Conservation (phyloP, 1,140 invertebrate genomes). For the Copidosoma floridanum region DNA sequence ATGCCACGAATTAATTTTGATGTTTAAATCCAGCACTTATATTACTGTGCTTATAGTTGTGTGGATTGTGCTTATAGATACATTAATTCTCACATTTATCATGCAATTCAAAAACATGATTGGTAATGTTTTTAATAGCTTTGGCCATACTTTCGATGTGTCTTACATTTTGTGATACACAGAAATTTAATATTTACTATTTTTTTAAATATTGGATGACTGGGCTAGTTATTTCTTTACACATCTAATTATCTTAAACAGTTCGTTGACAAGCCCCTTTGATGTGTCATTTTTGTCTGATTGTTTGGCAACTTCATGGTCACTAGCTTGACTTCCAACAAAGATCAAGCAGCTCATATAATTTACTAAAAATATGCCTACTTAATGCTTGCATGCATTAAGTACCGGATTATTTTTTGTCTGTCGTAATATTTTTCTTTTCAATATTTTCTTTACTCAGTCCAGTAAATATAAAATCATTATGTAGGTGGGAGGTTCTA, state of each 20-base stretch:
- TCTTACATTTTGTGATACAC: constrained; percentile 27
- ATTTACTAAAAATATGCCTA: neutral
- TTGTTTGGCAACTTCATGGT: constrained; percentile 7
- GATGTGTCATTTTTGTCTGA: constrained; percentile 7
- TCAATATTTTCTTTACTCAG: neutral
- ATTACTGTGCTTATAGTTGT: constrained; percentile 18
- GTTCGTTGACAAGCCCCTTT: neutral
- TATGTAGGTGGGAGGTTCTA: neutral
- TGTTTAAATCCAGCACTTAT: neutral
- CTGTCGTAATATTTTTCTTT: neutral
- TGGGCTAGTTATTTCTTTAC: constrained; percentile 17
- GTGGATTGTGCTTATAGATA: constrained; percentile 11
- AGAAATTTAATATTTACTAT: constrained; percentile 27
- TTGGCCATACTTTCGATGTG: constrained; percentile 17
- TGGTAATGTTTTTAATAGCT: constrained; percentile 23
- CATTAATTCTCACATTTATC: constrained; percentile 27
- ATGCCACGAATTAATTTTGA: neutral
- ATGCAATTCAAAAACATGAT: constrained; percentile 23
- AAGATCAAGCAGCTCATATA: neutral
- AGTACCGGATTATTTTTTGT: constrained; percentile 5
- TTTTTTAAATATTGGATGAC: constrained; percentile 30
- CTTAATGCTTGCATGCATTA: neutral
- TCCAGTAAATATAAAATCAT: neutral
- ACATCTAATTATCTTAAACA: neutral
- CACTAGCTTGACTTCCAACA: neutral